These are phyloP conservation scores for Pelodytes ibericus DNA, from an alignment of 2,797 vertebrate genomes.

Conservation along the genomic window DNA sequence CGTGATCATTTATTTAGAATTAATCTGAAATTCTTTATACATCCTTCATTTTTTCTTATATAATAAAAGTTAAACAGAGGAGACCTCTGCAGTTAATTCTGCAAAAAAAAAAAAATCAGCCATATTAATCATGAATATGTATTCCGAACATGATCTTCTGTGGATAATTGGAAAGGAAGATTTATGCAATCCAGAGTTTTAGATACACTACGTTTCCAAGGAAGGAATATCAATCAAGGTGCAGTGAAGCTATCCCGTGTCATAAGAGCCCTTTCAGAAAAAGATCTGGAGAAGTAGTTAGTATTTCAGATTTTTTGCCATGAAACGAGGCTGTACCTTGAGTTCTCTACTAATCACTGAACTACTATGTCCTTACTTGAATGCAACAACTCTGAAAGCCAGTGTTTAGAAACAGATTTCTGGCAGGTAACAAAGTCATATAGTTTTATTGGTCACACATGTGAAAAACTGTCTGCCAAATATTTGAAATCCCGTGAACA, in stretches of 20 bases:
- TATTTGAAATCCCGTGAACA: slow-evolving; percentile 28
- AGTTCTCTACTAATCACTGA: slow-evolving; percentile 51
- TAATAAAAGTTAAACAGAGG: too few relatives aligned
- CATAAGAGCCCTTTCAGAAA: slow-evolving; percentile 60
- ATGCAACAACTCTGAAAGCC: slow-evolving; percentile 59
- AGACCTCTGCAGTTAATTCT: slow-evolving; percentile 7
- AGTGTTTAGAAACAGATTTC: slow-evolving; percentile 66
- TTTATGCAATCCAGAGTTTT: slow-evolving; percentile 32
- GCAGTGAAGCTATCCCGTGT: slow-evolving; percentile 57
- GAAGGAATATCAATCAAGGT: slow-evolving; percentile 61
- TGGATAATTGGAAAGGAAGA: slow-evolving; percentile 44
- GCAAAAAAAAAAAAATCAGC: slow-evolving; percentile 2
- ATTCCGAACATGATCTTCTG: slow-evolving; percentile 35
- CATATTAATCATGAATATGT: slow-evolving; percentile 22
- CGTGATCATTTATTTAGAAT: too few relatives aligned
- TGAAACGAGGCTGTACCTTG: slow-evolving; percentile 44
- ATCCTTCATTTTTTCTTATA: too few relatives aligned
- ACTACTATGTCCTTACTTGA: slow-evolving; percentile 46
- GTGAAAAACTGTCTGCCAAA: slow-evolving; percentile 37
- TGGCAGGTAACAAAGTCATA: slow-evolving; percentile 61
- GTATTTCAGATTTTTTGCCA: slow-evolving; percentile 53
- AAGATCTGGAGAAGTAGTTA: slow-evolving; percentile 65
- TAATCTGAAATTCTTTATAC: too few relatives aligned
- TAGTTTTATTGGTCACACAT: slow-evolving; percentile 54
- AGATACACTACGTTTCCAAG: slow-evolving; percentile 58